phyloP scores from a whole-genome alignment of 2,797 vertebrate genomes.

The Periophthalmus magnuspinnatus region DNA sequence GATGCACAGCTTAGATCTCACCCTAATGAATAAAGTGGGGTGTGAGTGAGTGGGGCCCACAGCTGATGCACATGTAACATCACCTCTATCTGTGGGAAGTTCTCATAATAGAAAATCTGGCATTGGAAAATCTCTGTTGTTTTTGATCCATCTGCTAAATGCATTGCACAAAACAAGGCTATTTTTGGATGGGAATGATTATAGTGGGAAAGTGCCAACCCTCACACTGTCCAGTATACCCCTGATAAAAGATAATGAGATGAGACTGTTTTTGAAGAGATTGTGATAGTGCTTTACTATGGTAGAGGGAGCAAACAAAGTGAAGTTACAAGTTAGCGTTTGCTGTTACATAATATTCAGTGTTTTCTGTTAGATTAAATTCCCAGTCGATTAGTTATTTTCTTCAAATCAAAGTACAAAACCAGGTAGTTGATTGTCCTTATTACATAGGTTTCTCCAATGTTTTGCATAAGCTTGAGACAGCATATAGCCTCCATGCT shows the following conservation, averaged over 20 bases:
- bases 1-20: slow-evolving; percentile 48
- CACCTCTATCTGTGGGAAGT: slow-evolving; percentile 51
- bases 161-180: slow-evolving; percentile 48
- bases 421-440: slow-evolving; percentile 12
- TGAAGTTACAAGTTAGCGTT: slow-evolving; percentile 5
- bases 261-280: not conserved
- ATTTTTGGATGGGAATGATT: slow-evolving; percentile 54
- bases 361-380: no score
- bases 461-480: slow-evolving; percentile 24
- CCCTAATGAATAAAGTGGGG: slow-evolving; percentile 62
- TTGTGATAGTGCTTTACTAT: not conserved
- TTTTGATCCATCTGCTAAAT: slow-evolving; percentile 60
- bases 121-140: slow-evolving; percentile 48
- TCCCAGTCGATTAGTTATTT: no score
- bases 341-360: not conserved
- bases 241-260: slow-evolving; percentile 29
- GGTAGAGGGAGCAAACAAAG: not conserved
- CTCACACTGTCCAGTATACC: slow-evolving; percentile 54
- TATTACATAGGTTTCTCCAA: slow-evolving; percentile 6
- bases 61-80: slow-evolving; percentile 51
- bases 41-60: slow-evolving; percentile 44
- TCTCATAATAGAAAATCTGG: slow-evolving; percentile 48
- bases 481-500: slow-evolving; percentile 18
- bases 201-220: slow-evolving; percentile 50
- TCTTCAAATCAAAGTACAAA: not conserved